Evolutionary conservation across 2,888 invertebrate species (phyloP).

Genomic region (Aleiodes leptofemur): DNA sequence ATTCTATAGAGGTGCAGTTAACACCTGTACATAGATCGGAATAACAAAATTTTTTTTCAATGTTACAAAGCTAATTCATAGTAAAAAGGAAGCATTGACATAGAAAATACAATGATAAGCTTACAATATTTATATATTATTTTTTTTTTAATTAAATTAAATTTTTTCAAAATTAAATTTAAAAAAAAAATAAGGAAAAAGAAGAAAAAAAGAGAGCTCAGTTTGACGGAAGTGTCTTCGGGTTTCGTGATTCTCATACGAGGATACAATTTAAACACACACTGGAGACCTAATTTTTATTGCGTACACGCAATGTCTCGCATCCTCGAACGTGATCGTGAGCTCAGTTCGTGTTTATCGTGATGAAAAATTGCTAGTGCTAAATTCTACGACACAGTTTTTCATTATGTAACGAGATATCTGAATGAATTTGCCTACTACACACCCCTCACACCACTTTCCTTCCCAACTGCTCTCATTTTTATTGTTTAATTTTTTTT

Average conservation of each 20-base stretch:
- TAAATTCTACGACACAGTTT: slow-evolving; percentile 49
- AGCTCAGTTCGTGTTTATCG: slow-evolving; percentile 26
- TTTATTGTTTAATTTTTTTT: background rate
- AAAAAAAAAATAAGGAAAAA: slow-evolving; percentile 5
- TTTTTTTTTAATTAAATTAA: no score
- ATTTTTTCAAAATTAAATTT: no score
- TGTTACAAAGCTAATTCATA: no score
- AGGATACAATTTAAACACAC: slow-evolving; percentile 17
- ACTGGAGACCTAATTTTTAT: slow-evolving; percentile 42
- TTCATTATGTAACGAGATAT: slow-evolving; percentile 54
- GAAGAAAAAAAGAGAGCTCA: slow-evolving; percentile 31
- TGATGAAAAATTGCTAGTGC: slow-evolving; percentile 8
- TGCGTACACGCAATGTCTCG: slow-evolving; percentile 45
- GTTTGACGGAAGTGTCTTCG: slow-evolving; percentile 13
- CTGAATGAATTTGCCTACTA: background rate
- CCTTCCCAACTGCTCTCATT: slow-evolving; percentile 10
- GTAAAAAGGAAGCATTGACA: no score
- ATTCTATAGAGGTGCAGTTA: no score
- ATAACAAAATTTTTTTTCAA: no score
- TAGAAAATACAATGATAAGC: no score
- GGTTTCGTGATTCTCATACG: slow-evolving; percentile 28
- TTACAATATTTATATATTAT: no score
- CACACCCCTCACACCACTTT: slow-evolving; percentile 43
- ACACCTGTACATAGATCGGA: no score
- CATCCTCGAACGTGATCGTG: slow-evolving; percentile 44